Base-by-base conservation (phyloP, 1,140 invertebrate species). In the Habropoda laboriosa region DNA sequence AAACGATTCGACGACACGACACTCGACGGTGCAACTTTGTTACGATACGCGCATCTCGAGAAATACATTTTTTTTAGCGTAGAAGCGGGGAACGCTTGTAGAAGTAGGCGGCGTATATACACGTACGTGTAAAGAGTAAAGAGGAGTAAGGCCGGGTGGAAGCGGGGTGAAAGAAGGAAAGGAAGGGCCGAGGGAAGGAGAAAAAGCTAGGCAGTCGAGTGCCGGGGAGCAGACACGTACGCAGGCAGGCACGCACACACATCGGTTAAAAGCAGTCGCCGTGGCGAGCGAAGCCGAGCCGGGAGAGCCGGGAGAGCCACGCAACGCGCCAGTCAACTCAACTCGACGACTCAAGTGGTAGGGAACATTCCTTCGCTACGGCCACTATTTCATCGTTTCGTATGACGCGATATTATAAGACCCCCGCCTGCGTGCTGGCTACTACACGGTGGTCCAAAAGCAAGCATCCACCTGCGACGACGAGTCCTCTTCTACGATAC, bases 381-480 rank as follows among this genome's bases (percentile, higher is more conserved):
- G 89, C 91, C 92, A 92, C 92, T 93, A 93, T 92, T 93, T 93
- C 92, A 92, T 92, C 92, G 91, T 92, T 92, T 92, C 91, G 90
- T 93, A 92, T 92, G 91, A 92, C 91, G 92, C 90, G 91, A 92
- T 92, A 93, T 92, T 92, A 92, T 92, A 92, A 92, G 92, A 92
- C 92, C 92, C 92, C 91, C 91, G 90, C 87, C 91, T 92, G 91
- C 83, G 91, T 87, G 84, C 80, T 67, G 58, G 89, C 90, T 90
- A 90, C 92, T 92, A 91, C 92, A 92, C 82, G 92, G 91, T 92
- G 91, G 91, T 92, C 91, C 91, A 90, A 92, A 92, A 92, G 86
- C 87, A 87, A 88, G 71, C 85, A 85, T 72, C 78, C 85, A 84
- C 66, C 85, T 81, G 86, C 84, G 79, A 68, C 47, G 38, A 12